Base-by-base conservation (phyloP, 2,113 vertebrate genomes). In the Esox niger region DNA sequence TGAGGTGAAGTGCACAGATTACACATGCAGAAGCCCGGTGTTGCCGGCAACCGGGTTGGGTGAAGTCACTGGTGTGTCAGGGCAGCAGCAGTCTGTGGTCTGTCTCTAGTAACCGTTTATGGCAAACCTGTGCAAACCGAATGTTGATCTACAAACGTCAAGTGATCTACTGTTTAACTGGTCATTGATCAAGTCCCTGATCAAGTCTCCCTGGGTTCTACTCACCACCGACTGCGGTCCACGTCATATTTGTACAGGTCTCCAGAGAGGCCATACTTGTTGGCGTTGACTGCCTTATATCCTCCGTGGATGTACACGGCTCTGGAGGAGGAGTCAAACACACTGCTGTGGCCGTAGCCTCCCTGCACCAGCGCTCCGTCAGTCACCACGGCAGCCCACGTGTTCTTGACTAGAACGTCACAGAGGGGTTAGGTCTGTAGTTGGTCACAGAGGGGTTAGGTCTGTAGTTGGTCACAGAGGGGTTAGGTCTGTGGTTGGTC, bases 201-300 rank as follows among this genome's bases (percentile, higher is more conserved):
- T n/a, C n/a, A n/a, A n/a, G n/a, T 2, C 35, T 0, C 11, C 15
- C 35, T 13, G 4, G 35, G 35, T 15, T 15, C 35, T 43, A 43
- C 94, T 79, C 70, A 99, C 97, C 97, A 99, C 86, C 91, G 95
- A 33, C 71, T 89, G 13, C 66, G 89, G 79, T 94, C 91, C 71
- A 98, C 93, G 1, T 97, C 86, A 0, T 96, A 95, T 76, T 90
- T 94, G 89, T 99, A 99, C 70, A 99, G 86, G 80, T 99, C 97
- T 63, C 97, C 94, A 0, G 97, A 94, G 6, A 99, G 90, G 25
- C 96, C 93, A 62, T 98, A 98, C 71, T 98, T 98, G 88, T 95
- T 99, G 79, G 95, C 95, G 7, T 93, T 97, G 86, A 97, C 98
- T 0, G 95, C 96, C 86, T 98, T 98, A 91, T 98, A 99, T 46